These are phyloP conservation scores for Drosophila hydei DNA, from an alignment of 1,140 invertebrate genomes.

Conservation along the genomic window DNA sequence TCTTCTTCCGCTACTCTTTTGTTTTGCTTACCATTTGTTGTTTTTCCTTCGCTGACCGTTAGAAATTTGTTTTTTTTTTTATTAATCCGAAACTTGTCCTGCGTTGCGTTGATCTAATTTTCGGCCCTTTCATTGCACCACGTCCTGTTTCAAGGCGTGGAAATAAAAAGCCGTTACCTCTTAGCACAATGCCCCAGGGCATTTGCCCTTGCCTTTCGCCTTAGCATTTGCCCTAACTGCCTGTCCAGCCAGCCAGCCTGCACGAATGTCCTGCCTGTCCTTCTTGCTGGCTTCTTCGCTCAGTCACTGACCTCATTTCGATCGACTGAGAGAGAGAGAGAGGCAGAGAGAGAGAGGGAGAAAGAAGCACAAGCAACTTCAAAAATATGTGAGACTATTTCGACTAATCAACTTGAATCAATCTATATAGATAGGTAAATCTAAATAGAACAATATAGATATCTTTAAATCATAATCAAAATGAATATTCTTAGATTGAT, in stretches of 20 bases:
- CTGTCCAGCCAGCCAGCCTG: slow-evolving; percentile 1
- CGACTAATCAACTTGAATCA: too few species aligned
- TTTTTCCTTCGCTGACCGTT: slow-evolving; percentile 33
- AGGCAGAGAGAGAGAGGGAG: slow-evolving; percentile 7
- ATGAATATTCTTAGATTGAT: too few species aligned
- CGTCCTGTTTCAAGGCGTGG: slow-evolving; percentile 26
- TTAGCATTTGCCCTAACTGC: neutral
- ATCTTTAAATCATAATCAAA: too few species aligned
- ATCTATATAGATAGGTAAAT: too few species aligned
- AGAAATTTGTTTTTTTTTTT: slow-evolving; percentile 11
- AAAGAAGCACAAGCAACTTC: neutral
- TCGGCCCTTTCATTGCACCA: slow-evolving; percentile 30
- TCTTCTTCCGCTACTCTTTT: neutral
- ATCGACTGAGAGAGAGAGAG: slow-evolving; percentile 36
- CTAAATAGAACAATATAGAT: too few species aligned
- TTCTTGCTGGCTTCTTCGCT: slow-evolving; percentile 13
- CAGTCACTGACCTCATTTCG: slow-evolving; percentile 77
- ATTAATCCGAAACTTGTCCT: slow-evolving; percentile 47
- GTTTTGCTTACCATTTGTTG: neutral
- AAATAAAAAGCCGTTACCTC: slow-evolving; percentile 43
- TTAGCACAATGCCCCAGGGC: slow-evolving; percentile 41
- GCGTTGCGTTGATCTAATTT: slow-evolving; percentile 46
- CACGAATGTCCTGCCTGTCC: slow-evolving; percentile 21
- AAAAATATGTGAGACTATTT: neutral
- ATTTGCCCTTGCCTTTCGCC: slow-evolving; percentile 13